A percentile compares a stretch with the other conserved stretches of the same genome.
phyloP scores from a whole-genome alignment of 1,140 invertebrate genomes.

The Cardiocondyla obscurior region DNA sequence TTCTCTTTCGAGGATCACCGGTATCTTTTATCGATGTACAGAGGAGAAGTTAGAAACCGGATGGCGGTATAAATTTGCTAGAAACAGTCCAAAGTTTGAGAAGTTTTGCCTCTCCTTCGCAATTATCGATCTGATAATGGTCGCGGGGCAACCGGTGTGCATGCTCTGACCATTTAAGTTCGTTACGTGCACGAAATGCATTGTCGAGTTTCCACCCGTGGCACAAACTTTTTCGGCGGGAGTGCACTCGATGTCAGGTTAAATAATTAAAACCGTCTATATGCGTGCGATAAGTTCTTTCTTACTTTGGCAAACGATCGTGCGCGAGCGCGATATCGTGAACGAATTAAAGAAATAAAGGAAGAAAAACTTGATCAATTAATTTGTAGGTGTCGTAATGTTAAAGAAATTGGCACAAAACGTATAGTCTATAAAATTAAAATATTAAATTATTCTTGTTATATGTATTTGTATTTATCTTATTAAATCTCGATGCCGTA shows the following conservation, averaged over 20 bases:
- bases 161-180: conserved; percentile 62
- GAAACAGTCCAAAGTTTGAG: conserved; percentile 55
- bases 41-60: background rate
- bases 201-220: conserved; percentile 54
- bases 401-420: background rate
- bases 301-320: background rate
- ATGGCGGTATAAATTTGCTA: conserved; percentile 40
- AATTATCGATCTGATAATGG: conserved; percentile 69
- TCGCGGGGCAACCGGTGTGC: conserved; percentile 58
- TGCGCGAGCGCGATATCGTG: background rate
- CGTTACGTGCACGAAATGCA: conserved; percentile 67
- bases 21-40: background rate
- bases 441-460: background rate
- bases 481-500: background rate
- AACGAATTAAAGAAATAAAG: background rate
- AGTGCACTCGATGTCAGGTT: conserved; percentile 52
- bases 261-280: conserved; percentile 61
- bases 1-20: background rate
- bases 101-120: conserved; percentile 56
- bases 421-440: background rate
- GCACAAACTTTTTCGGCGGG: conserved; percentile 52
- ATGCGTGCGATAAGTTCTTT: background rate
- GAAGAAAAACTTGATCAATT: no score
- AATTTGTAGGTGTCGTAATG: background rate
- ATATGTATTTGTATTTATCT: background rate